phyloP scores from a whole-genome alignment of 2,888 invertebrate genomes.

The Phlogophora meticulosa region DNA sequence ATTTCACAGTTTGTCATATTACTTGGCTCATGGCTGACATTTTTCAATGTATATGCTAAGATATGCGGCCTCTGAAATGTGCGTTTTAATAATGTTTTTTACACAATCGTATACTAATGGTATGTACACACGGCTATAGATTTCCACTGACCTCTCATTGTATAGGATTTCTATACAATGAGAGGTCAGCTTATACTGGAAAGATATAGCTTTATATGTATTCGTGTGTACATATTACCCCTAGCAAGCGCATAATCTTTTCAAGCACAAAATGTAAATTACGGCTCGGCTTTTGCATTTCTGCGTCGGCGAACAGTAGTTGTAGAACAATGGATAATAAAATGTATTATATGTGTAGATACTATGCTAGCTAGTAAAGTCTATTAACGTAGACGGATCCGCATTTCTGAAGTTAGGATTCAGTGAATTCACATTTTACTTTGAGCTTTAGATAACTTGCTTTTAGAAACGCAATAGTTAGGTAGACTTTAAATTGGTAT shows the following conservation, averaged over 20 bases:
- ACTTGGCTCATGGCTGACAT: background rate
- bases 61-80: background rate
- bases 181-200: too few species aligned
- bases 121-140: too few species aligned
- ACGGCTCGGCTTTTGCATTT: constrained; percentile 53
- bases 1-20: constrained; percentile 17
- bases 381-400: constrained; percentile 29
- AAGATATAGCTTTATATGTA: too few species aligned
- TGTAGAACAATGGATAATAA: constrained; percentile 65
- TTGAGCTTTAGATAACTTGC: background rate
- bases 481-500: too few species aligned
- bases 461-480: background rate
- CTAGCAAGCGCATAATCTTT: constrained; percentile 50
- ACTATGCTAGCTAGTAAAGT: constrained; percentile 24
- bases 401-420: constrained; percentile 32
- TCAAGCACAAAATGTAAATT: constrained; percentile 62
- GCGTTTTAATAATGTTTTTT: constrained; percentile 20
- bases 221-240: constrained; percentile 16
- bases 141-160: too few species aligned
- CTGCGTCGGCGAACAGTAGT: constrained; percentile 57
- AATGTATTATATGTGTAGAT: constrained; percentile 56
- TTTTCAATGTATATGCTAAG: constrained; percentile 19
- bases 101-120: constrained; percentile 22
- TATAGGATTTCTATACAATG: too few species aligned
- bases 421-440: constrained; percentile 18